A percentile compares a stretch with the other conserved stretches of the same genome.
Evolutionary conservation across 2,888 invertebrate genomes (phyloP).

Genomic region (Pilophorus perplexus): DNA sequence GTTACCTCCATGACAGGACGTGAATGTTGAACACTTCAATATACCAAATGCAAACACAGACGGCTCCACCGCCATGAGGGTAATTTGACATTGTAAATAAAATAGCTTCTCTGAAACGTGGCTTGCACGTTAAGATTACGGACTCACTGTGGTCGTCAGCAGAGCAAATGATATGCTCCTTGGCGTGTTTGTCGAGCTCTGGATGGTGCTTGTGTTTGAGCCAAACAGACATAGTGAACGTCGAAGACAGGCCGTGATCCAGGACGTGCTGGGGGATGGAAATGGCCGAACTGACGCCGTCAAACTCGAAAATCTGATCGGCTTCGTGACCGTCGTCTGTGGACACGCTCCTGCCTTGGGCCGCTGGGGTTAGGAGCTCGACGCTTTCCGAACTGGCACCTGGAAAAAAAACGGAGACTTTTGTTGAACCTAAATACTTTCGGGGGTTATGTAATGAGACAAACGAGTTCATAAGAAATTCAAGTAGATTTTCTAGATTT

Average conservation of each 20-base stretch:
- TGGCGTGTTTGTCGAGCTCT: constrained; percentile 77
- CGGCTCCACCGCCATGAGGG: too few relatives aligned
- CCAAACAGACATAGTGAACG: constrained; percentile 92
- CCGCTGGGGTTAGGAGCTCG: constrained; percentile 76
- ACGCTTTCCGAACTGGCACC: constrained; percentile 78
- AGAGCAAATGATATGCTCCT: constrained; percentile 95
- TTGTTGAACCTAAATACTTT: too few relatives aligned
- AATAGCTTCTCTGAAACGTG: too few relatives aligned
- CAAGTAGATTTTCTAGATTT: too few relatives aligned
- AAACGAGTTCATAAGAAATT: too few relatives aligned
- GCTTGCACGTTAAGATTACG: too few relatives aligned
- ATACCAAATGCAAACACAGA: too few relatives aligned
- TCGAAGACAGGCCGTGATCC: constrained; percentile 71
- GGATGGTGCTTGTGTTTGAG: constrained; percentile 84
- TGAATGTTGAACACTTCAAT: too few relatives aligned
- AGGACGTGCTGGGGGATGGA: constrained; percentile 75
- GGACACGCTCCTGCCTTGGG: constrained; percentile 60
- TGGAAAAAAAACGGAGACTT: constrained; percentile 49
- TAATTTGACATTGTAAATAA: too few relatives aligned
- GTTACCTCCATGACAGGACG: too few relatives aligned
- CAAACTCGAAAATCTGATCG: constrained; percentile 93
- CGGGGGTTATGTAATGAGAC: too few relatives aligned
- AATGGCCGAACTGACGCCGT: constrained; percentile 84
- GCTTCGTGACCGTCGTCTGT: constrained; percentile 68
- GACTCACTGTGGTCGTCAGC: constrained; percentile 96